Conservation (phyloP, 1,140 invertebrate species). For the Pseudomyrmex pallidus region DNA sequence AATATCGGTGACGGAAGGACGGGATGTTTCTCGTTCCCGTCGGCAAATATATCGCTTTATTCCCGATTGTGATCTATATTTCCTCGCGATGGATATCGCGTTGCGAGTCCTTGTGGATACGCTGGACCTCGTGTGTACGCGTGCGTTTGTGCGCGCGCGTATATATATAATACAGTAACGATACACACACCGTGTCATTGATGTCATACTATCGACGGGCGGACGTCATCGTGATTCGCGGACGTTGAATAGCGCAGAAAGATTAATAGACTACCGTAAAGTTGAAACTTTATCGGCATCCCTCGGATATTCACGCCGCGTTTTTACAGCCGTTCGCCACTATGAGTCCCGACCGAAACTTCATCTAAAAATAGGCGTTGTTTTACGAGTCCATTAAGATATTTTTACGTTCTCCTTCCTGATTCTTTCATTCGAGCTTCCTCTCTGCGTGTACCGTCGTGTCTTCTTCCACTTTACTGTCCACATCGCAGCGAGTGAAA, state of each 20-base stretch:
- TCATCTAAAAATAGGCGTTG: constrained; percentile 8
- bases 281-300: constrained; percentile 39
- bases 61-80: constrained; percentile 40
- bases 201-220: constrained; percentile 30
- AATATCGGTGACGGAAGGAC: constrained; percentile 46
- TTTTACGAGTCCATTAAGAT: constrained; percentile 10
- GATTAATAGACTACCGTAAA: constrained; percentile 55
- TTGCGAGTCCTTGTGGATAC: constrained; percentile 12
- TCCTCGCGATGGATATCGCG: constrained; percentile 2
- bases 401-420: neutral
- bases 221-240: constrained; percentile 40
- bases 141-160: no score
- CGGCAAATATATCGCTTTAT: constrained; percentile 42
- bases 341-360: neutral
- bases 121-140: no score
- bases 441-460: constrained; percentile 6
- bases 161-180: neutral
- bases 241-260: constrained; percentile 29
- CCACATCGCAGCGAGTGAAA: constrained; percentile 20
- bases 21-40: constrained; percentile 1
- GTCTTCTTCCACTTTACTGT: constrained; percentile 26
- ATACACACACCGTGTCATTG: constrained; percentile 44
- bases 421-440: neutral
- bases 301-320: constrained; percentile 40
- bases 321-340: constrained; percentile 32